Conservation (phyloP, 2,888 invertebrate genomes). For the Amphimallon solstitiale region DNA sequence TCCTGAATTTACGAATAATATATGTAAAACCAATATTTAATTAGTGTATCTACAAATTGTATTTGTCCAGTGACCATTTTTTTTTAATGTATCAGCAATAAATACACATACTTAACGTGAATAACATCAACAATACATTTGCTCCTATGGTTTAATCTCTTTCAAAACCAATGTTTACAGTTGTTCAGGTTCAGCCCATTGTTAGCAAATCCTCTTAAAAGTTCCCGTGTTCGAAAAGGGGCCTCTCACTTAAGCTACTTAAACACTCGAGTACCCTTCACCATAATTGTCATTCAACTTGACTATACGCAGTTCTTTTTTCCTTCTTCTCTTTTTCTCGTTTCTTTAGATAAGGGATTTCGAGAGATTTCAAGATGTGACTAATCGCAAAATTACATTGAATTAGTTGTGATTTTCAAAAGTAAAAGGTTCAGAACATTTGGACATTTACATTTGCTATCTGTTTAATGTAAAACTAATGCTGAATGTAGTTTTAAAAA, state of each 20-base stretch:
- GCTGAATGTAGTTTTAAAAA: no score
- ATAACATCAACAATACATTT: neutral
- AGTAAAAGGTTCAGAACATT: neutral
- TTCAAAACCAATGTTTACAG: conserved; percentile 40
- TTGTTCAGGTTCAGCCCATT: conserved; percentile 45
- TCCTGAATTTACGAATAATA: no score
- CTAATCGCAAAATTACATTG: conserved; percentile 15
- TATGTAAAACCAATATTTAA: no score
- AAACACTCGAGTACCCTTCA: conserved; percentile 38
- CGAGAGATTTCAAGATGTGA: neutral
- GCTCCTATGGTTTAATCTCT: conserved; percentile 4
- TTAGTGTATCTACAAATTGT: no score
- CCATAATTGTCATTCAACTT: conserved; percentile 4
- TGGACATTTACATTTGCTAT: neutral
- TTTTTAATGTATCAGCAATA: neutral
- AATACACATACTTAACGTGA: neutral
- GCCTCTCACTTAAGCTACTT: conserved; percentile 45
- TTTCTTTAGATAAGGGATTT: neutral
- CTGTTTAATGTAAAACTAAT: neutral
- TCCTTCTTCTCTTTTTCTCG: no score
- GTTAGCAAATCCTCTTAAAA: conserved; percentile 43
- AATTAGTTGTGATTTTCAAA: neutral
- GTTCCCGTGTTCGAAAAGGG: conserved; percentile 35
- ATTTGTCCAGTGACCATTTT: no score
- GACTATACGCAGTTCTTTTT: conserved; percentile 10